Evolutionary conservation across 1,140 invertebrate species (phyloP), one percentile per base, ranked within the genome.

Genomic region (Triops longicaudatus): DNA sequence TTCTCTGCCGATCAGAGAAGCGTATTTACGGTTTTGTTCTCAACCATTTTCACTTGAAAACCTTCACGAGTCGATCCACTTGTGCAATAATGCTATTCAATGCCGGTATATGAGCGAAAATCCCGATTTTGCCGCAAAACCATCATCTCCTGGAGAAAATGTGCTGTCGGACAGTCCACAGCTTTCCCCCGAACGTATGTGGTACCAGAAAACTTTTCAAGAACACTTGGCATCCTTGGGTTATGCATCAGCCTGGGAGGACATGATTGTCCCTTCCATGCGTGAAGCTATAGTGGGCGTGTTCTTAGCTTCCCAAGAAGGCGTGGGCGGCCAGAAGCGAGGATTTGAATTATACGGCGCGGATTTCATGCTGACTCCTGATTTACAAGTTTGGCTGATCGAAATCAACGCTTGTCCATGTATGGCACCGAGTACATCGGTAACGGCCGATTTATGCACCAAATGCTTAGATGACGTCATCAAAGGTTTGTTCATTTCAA

Each of bases 331-430:
- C 27, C 86, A 93, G 73, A 92, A 91, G 80, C 95, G 95, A 80
- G 92, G 92, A 77, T 98, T 96, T 84, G 95, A 98, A 84, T 84
- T 97, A 5, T 97, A 95, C 81, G 95, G 95, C 63, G 95, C 95
- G 1, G 95, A 97, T 85, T 97, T 97, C 82, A 96, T 97, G 91
- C 81, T 90, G 11, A 92, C 91, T 76, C 93, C 96, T 78, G 93
- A 97, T 83, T 93, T 93, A 80, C 90, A 89, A 74, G 93, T 94
- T 0, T 97, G 94, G 93, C 85, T 97, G 0, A 93, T 98, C 79
- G 96, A 98, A 83, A 97, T 98, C 78, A 97, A 98, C 83, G 95
- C 93, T 9, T 94, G 93, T 84, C 95, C 95, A 0, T 94, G 94
- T 81, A 89, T 98, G 87, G 93, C 93, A 42, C 88, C 91, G 11